Conservation (phyloP, 2,797 vertebrate species). For the Eptatretus atami region DNA sequence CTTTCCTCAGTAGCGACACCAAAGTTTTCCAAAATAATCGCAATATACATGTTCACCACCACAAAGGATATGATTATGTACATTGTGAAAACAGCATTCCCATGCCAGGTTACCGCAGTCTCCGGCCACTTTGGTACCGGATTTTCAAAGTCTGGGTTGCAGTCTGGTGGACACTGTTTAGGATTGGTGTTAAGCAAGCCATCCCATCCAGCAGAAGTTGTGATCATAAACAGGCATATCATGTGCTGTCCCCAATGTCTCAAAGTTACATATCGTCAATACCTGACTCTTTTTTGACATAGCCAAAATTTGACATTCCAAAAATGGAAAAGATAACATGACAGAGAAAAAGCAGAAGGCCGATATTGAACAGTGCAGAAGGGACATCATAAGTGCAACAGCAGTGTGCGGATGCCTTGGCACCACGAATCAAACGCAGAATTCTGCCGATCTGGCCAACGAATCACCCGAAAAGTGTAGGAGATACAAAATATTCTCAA, state of each 20-base stretch:
- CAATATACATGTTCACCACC: slow-evolving; percentile 95
- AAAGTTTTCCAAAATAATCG: slow-evolving; percentile 94
- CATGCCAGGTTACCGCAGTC: slow-evolving; percentile 75
- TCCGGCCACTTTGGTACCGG: slow-evolving; percentile 35
- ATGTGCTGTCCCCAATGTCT: slow-evolving; percentile 91
- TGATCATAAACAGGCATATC: slow-evolving; percentile 94
- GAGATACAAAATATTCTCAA: slow-evolving; percentile 89
- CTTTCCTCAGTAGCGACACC: slow-evolving; percentile 92
- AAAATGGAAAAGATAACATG: slow-evolving; percentile 98
- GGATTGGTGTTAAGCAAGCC: slow-evolving; percentile 59
- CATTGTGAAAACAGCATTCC: slow-evolving; percentile 84
- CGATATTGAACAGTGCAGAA: slow-evolving; percentile 80
- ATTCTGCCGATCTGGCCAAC: slow-evolving; percentile 79
- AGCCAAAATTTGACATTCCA: slow-evolving; percentile 87
- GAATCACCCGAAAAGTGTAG: slow-evolving; percentile 73
- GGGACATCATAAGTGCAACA: slow-evolving; percentile 94
- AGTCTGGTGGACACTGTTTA: slow-evolving; percentile 61
- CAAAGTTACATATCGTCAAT: slow-evolving; percentile 98
- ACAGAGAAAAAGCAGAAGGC: slow-evolving; percentile 72
- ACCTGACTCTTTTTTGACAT: slow-evolving; percentile 48
- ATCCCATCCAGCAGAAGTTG: slow-evolving; percentile 81
- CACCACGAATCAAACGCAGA: slow-evolving; percentile 59
- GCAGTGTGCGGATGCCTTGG: slow-evolving; percentile 72
- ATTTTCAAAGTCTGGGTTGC: slow-evolving; percentile 33
- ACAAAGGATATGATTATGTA: slow-evolving; percentile 96